phyloP scores from a whole-genome alignment of 2,113 vertebrate genomes.

The Ophthalmotilapia sp. region DNA sequence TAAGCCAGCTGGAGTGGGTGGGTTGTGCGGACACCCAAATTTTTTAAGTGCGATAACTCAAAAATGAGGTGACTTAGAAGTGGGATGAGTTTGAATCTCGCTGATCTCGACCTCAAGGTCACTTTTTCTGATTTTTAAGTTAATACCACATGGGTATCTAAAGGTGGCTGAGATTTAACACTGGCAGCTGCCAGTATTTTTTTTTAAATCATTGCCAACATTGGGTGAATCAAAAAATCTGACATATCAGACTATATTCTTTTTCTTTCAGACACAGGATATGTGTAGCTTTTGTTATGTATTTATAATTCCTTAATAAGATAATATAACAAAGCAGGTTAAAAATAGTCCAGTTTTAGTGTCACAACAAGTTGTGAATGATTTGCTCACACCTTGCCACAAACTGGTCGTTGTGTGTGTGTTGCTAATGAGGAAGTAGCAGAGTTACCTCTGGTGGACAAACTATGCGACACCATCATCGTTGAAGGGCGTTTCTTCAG shows the following conservation, averaged over 20 bases:
- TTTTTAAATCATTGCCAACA: background rate
- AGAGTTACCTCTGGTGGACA: background rate
- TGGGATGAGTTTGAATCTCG: background rate
- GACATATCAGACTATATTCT: background rate
- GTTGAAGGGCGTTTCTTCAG: background rate
- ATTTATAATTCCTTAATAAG: background rate
- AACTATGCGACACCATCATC: background rate
- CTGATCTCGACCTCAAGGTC: background rate
- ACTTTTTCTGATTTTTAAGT: background rate
- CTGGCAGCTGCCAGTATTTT: background rate
- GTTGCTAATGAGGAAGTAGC: background rate
- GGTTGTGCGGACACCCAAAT: background rate
- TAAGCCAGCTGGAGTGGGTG: background rate
- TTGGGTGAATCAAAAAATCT: background rate
- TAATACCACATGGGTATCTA: rapidly evolving
- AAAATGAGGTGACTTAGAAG: background rate
- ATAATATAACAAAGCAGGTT: background rate
- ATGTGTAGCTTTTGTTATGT: background rate
- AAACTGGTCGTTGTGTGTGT: background rate
- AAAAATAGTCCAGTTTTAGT: background rate
- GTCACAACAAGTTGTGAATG: background rate
- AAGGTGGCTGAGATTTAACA: background rate
- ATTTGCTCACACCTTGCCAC: background rate
- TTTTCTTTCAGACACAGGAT: background rate
- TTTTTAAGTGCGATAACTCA: background rate